phyloP scores from a whole-genome alignment of 2,888 invertebrate genomes.

The Perdita meconis region DNA sequence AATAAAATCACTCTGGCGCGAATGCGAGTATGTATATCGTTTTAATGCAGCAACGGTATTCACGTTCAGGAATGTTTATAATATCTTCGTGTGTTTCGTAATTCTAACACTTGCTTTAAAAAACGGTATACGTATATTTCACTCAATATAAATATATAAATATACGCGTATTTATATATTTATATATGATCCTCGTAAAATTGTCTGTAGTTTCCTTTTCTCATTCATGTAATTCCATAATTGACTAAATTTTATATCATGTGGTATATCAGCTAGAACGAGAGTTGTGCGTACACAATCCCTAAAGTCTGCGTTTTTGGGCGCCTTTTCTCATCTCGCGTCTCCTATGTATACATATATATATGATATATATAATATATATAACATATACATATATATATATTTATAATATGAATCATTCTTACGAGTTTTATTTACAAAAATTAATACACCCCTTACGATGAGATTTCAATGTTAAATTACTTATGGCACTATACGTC shows the following conservation, averaged over 20 bases:
- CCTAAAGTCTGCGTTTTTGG: slow-evolving; percentile 62
- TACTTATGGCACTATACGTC: slow-evolving; percentile 74
- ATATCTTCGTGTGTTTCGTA: slow-evolving; percentile 53
- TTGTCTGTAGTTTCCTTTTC: slow-evolving; percentile 66
- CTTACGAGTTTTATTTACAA: slow-evolving; percentile 78
- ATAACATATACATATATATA: slow-evolving; percentile 49
- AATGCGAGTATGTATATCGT: slow-evolving; percentile 37
- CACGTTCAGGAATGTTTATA: slow-evolving; percentile 56
- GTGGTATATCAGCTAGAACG: slow-evolving; percentile 74
- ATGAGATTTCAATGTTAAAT: slow-evolving; percentile 72
- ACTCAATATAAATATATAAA: slow-evolving; percentile 47
- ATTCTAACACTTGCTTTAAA: slow-evolving; percentile 64
- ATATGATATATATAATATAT: slow-evolving; percentile 60
- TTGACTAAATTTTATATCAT: slow-evolving; percentile 80
- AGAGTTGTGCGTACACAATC: slow-evolving; percentile 70
- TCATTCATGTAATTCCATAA: slow-evolving; percentile 74
- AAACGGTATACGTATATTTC: slow-evolving; percentile 65
- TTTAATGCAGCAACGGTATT: slow-evolving; percentile 46
- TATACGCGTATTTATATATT: slow-evolving; percentile 48
- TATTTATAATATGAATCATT: slow-evolving; percentile 67
- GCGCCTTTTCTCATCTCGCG: slow-evolving; percentile 37
- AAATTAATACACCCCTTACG: slow-evolving; percentile 68
- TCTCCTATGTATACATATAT: slow-evolving; percentile 20
- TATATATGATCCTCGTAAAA: slow-evolving; percentile 65
- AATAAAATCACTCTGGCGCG: slow-evolving; percentile 23